phyloP scores from a whole-genome alignment of 2,888 invertebrate genomes.

The Lithophane semibrunnea region DNA sequence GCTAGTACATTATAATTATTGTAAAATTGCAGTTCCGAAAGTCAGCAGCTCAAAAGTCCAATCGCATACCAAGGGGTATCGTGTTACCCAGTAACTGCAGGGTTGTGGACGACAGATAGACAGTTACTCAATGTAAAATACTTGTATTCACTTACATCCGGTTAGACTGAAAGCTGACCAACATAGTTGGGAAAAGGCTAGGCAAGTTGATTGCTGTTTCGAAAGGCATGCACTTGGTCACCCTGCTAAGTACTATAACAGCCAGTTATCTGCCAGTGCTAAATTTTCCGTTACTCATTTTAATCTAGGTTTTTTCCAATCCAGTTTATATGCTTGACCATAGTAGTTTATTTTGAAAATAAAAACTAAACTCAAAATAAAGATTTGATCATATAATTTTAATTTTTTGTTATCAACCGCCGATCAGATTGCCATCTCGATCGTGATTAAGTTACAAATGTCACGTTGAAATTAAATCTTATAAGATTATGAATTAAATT shows the following conservation, averaged over 20 bases:
- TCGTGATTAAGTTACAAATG: conserved; percentile 9
- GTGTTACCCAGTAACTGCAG: background rate
- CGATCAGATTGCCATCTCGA: conserved; percentile 23
- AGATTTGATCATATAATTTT: background rate
- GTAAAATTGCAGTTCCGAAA: background rate
- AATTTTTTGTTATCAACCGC: background rate
- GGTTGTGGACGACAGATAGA: background rate
- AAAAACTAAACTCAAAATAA: background rate
- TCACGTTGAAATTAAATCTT: background rate
- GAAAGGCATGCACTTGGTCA: background rate
- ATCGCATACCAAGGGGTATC: background rate
- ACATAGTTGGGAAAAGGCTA: background rate
- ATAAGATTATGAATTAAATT: too few relatives aligned
- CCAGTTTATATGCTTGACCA: background rate
- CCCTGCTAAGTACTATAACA: background rate
- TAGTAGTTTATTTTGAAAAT: background rate
- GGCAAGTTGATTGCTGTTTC: background rate
- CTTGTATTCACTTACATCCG: background rate
- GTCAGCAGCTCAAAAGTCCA: background rate
- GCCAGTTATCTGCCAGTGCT: background rate
- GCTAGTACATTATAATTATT: background rate
- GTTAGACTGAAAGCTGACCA: background rate
- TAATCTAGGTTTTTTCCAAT: background rate
- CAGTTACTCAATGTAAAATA: background rate
- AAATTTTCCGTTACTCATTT: background rate